These are phyloP conservation scores for Pristionchus arcanus DNA, from an alignment of 2,888 invertebrate species.

Conservation along the genomic window DNA sequence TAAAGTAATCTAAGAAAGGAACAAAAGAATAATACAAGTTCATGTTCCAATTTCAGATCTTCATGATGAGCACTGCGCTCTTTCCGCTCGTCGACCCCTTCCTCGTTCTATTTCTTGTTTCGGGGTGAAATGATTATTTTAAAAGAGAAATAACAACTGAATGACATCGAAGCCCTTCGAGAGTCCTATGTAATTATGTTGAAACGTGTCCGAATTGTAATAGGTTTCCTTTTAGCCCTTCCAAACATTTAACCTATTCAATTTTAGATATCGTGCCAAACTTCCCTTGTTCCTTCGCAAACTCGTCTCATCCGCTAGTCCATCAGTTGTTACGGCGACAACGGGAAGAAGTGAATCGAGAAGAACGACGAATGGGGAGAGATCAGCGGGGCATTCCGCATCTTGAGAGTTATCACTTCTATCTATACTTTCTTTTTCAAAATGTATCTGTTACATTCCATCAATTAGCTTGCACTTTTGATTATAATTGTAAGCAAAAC, in stretches of 20 bases:
- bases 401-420: no score
- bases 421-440: no score
- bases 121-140: neutral
- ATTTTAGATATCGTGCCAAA: neutral
- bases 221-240: no score
- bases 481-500: no score
- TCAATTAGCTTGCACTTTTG: no score
- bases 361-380: neutral
- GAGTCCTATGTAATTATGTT: neutral
- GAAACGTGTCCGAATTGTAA: no score
- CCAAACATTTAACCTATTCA: no score
- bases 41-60: no score
- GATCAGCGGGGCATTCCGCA: neutral
- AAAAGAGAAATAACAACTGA: no score
- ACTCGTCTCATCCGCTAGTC: neutral
- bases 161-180: no score
- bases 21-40: no score
- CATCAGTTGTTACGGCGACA: neutral
- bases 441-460: no score
- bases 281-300: neutral
- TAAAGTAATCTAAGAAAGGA: neutral
- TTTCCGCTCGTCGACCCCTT: slow-evolving; percentile 28
- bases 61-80: slow-evolving; percentile 29
- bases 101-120: slow-evolving; percentile 4
- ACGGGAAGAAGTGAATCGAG: neutral